Evolutionary conservation across 2,888 invertebrate genomes (phyloP).

Genomic region (Watsonalla cultraria): DNA sequence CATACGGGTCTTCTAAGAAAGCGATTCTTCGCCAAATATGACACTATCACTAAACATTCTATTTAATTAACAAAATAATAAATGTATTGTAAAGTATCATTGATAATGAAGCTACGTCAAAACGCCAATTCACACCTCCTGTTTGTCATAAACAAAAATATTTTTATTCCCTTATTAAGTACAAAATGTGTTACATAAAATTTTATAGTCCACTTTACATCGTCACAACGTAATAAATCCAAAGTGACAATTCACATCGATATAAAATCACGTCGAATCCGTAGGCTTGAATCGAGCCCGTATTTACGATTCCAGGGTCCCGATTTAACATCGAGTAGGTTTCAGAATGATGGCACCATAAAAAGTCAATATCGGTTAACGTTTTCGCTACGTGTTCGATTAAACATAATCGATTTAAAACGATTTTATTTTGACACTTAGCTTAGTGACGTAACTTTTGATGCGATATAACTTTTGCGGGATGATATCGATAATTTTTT

Average conservation of each 20-base stretch:
- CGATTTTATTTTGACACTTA: conserved; percentile 5
- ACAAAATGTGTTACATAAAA: conserved; percentile 12
- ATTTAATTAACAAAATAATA: not conserved
- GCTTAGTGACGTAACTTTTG: not conserved
- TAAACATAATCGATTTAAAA: conserved; percentile 15
- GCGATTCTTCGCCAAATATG: no score
- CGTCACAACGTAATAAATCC: conserved; percentile 53
- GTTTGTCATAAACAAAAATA: not conserved
- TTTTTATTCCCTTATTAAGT: not conserved
- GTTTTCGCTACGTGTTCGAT: conserved; percentile 53
- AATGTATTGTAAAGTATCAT: no score
- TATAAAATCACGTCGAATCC: conserved; percentile 66
- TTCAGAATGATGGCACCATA: conserved; percentile 60
- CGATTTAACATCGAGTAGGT: conserved; percentile 55
- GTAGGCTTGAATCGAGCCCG: conserved; percentile 55
- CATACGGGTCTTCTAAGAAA: no score
- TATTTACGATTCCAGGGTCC: conserved; percentile 64
- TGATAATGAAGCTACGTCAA: not conserved
- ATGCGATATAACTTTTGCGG: not conserved
- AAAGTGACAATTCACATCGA: conserved; percentile 55
- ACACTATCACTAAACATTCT: no score
- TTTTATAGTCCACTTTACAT: conserved; percentile 48
- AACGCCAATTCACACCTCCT: not conserved
- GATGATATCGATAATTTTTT: no score
- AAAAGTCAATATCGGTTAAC: conserved; percentile 66